phyloP scores from a whole-genome alignment of 2,113 vertebrate genomes.

The Mastomys coucha region DNA sequence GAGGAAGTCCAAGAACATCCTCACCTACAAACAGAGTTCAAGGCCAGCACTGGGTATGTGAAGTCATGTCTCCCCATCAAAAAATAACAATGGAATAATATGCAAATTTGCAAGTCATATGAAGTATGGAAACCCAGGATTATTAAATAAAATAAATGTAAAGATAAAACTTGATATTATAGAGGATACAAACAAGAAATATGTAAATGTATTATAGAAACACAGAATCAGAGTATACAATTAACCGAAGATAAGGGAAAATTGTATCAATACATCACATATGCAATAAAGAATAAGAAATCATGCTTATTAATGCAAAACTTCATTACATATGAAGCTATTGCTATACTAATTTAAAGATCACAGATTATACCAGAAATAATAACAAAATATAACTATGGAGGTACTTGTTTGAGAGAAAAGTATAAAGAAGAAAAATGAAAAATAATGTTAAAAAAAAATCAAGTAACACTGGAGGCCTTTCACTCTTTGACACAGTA shows the following conservation, averaged over 20 bases:
- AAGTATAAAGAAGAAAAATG: neutral
- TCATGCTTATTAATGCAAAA: neutral
- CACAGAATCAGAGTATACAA: neutral
- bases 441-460: constrained; percentile 8
- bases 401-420: neutral
- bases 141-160: neutral
- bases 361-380: neutral
- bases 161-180: neutral
- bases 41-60: neutral
- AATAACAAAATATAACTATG: neutral
- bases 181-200: neutral
- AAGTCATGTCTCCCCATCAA: neutral
- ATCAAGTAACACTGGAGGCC: neutral
- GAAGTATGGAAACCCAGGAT: neutral
- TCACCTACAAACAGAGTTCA: neutral
- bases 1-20: neutral
- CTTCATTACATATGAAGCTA: neutral
- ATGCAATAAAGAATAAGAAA: neutral
- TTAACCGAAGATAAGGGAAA: neutral
- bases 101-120: neutral
- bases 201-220: neutral
- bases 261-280: neutral
- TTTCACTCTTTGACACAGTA: neutral
- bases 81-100: neutral
- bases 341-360: constrained; percentile 9